Conservation (phyloP, 2,113 vertebrate genomes). For the Colaptes auratus region DNA sequence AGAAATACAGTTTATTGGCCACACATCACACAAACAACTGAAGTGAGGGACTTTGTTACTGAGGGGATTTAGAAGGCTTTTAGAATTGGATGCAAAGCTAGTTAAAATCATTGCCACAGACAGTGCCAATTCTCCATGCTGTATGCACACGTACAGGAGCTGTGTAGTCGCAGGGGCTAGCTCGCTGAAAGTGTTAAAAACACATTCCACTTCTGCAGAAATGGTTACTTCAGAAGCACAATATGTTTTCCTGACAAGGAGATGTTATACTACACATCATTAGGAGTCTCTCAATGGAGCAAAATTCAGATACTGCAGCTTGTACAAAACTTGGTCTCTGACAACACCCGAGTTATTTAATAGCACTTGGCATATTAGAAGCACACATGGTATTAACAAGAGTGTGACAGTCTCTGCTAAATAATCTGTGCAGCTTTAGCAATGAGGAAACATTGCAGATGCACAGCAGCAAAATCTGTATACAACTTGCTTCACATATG, state of each 20-base stretch:
- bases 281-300: neutral
- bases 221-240: neutral
- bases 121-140: neutral
- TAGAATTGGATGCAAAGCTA: conserved; percentile 12
- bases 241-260: neutral
- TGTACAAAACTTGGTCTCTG: conserved; percentile 10
- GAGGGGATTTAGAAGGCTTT: conserved; percentile 12
- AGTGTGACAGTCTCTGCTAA: neutral
- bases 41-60: conserved; percentile 25
- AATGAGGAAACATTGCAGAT: neutral
- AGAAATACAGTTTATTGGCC: conserved; percentile 34
- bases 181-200: neutral
- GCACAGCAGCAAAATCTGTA: neutral
- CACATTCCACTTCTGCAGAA: neutral
- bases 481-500: neutral
- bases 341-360: neutral
- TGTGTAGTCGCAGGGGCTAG: neutral
- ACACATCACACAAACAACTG: neutral
- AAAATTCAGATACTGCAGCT: neutral
- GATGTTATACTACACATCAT: neutral
- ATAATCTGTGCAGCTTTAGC: conserved; percentile 5
- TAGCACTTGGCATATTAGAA: conserved; percentile 3
- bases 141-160: neutral
- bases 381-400: neutral
- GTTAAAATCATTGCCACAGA: conserved; percentile 9